Evolutionary conservation across 2,797 vertebrate genomes (phyloP).

Genomic region (Chanos chanos): DNA sequence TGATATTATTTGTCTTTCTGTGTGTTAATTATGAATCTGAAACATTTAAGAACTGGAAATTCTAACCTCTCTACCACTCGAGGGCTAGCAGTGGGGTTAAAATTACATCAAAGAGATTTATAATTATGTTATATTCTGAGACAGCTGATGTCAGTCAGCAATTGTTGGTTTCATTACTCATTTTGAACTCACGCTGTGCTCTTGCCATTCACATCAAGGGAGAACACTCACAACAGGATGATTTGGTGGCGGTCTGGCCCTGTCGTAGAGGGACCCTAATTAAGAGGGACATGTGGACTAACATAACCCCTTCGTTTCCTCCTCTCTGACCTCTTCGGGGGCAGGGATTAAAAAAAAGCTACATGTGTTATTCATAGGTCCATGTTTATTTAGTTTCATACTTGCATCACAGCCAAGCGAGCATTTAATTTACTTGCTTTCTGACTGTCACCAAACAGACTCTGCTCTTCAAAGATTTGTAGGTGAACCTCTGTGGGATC

Average conservation of each 20-base stretch:
- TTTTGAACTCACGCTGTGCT: neutral
- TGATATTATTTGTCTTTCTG: too few species aligned
- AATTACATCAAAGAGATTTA: too few species aligned
- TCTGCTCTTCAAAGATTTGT: constrained; percentile 22
- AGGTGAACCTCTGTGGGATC: too few species aligned
- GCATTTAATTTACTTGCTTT: constrained; percentile 50
- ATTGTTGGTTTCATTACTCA: neutral
- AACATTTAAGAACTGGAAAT: too few species aligned
- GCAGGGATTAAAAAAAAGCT: constrained; percentile 65
- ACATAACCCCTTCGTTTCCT: constrained; percentile 32
- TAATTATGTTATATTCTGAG: too few species aligned
- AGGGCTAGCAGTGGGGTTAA: too few species aligned
- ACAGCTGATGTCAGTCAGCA: constrained; percentile 1
- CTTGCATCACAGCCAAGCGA: constrained; percentile 57
- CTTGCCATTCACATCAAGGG: constrained; percentile 1
- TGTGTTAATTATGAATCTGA: too few species aligned
- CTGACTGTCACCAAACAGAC: constrained; percentile 41
- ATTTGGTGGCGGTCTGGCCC: constrained; percentile 23
- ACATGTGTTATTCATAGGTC: constrained; percentile 66
- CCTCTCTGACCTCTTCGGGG: constrained; percentile 50
- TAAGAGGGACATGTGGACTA: constrained; percentile 50
- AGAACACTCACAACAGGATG: constrained; percentile 5
- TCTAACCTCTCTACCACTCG: too few species aligned
- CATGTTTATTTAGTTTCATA: constrained; percentile 68
- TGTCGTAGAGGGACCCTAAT: constrained; percentile 35